Evolutionary conservation across 1,140 invertebrate genomes (phyloP).

Genomic region (Pseudomyrmex flavicornis): DNA sequence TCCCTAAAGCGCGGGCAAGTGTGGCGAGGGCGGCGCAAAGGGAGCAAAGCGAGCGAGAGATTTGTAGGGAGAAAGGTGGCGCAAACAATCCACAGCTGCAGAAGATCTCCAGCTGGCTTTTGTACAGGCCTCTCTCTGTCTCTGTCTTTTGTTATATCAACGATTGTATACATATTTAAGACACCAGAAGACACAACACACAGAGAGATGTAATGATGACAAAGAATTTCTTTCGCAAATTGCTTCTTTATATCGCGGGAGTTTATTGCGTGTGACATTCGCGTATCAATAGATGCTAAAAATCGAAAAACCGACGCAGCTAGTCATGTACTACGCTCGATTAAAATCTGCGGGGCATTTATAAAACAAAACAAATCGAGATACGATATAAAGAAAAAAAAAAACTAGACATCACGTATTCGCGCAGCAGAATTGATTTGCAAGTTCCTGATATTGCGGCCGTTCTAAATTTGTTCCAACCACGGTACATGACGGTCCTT

Average conservation of each 20-base stretch:
- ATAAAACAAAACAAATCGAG: not conserved
- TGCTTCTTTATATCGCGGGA: not conserved
- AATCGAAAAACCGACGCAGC: not conserved
- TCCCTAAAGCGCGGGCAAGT: conserved; percentile 48
- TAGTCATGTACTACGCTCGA: too few relatives aligned
- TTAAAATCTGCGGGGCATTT: not conserved
- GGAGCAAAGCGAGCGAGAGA: conserved; percentile 39
- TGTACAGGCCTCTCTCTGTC: not conserved
- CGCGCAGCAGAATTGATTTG: not conserved
- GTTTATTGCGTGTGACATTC: not conserved
- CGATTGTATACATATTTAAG: conserved; percentile 12
- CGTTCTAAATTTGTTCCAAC: too few relatives aligned
- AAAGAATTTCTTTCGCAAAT: conserved; percentile 22
- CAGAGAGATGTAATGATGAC: not conserved
- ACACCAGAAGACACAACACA: not conserved
- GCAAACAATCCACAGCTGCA: conserved; percentile 37
- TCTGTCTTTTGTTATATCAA: not conserved
- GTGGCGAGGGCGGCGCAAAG: conserved; percentile 31
- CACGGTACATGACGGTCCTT: too few relatives aligned
- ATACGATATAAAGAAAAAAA: not conserved
- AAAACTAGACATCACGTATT: not conserved
- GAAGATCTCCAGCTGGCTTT: conserved; percentile 38
- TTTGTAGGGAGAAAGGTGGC: conserved; percentile 30
- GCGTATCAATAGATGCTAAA: not conserved
- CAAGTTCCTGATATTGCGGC: too few relatives aligned